Evolutionary conservation across 2,888 invertebrate genomes (phyloP).

Genomic region (Hirudinaria manillensis): DNA sequence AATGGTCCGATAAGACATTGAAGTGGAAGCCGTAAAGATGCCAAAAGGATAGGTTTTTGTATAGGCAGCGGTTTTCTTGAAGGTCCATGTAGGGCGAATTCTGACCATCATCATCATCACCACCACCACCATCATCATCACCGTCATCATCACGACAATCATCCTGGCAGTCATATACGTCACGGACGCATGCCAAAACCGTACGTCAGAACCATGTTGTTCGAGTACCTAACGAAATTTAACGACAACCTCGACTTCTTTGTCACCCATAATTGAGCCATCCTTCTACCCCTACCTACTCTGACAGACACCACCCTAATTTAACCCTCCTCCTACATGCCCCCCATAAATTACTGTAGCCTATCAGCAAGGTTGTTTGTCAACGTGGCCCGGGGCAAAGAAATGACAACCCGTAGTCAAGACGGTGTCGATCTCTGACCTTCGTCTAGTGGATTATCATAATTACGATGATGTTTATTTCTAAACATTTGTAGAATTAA

Average conservation of each 20-base stretch:
- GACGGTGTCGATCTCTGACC: no score
- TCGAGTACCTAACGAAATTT: no score
- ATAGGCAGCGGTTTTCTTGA: not conserved
- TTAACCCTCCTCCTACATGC: not conserved
- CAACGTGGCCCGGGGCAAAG: no score
- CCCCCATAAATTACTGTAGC: no score
- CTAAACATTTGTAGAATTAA: no score
- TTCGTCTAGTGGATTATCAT: no score
- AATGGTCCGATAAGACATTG: not conserved
- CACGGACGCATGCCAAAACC: not conserved
- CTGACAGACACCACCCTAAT: not conserved
- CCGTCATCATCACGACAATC: slow-evolving; percentile 13
- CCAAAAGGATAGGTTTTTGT: not conserved
- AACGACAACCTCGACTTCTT: not conserved
- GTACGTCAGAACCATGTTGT: no score
- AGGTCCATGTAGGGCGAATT: not conserved
- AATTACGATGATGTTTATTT: no score
- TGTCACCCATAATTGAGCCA: not conserved
- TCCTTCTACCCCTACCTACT: not conserved
- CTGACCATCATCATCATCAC: slow-evolving; percentile 27
- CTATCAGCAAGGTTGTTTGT: no score
- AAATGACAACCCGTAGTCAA: no score
- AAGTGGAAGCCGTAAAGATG: not conserved
- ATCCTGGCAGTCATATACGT: slow-evolving; percentile 21
- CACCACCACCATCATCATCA: slow-evolving; percentile 27